Percentiles rank a stretch among this genome's conserved stretches.
Evolutionary conservation across 2,888 invertebrate genomes (phyloP).

Genomic region (Cephus pulcher): DNA sequence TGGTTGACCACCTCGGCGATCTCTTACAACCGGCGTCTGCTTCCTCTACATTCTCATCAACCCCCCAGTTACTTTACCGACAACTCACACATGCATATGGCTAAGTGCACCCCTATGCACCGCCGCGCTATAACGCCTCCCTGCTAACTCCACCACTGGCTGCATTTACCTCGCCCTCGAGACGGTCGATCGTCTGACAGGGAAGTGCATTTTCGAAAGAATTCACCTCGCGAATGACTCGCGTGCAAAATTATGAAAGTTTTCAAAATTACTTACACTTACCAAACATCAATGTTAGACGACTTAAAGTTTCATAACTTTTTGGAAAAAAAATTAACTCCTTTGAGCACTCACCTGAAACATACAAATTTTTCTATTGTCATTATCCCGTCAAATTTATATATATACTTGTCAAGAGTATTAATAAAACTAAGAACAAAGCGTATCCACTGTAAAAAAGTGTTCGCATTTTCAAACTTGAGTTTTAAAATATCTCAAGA

Average conservation of each 20-base stretch:
- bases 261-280: neutral
- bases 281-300: neutral
- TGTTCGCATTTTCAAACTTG: slow-evolving; percentile 10
- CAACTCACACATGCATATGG: slow-evolving; percentile 32
- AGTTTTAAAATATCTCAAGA: slow-evolving; percentile 6
- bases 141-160: slow-evolving; percentile 34
- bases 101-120: slow-evolving; percentile 38
- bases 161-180: slow-evolving; percentile 15
- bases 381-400: neutral
- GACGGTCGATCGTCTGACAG: slow-evolving; percentile 11
- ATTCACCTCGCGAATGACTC: neutral
- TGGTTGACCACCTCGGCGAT: slow-evolving; percentile 53
- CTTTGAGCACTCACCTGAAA: slow-evolving; percentile 44
- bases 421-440: neutral
- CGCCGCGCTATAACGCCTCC: slow-evolving; percentile 35
- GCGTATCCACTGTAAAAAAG: neutral
- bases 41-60: slow-evolving; percentile 47
- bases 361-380: slow-evolving; percentile 17
- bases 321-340: neutral
- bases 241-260: neutral
- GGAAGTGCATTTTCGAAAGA: neutral
- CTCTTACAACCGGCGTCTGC: slow-evolving; percentile 48
- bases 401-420: neutral
- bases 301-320: neutral
- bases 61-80: slow-evolving; percentile 28